Base-by-base conservation (phyloP, 2,797 vertebrate species). In the Fundulus diaphanus region DNA sequence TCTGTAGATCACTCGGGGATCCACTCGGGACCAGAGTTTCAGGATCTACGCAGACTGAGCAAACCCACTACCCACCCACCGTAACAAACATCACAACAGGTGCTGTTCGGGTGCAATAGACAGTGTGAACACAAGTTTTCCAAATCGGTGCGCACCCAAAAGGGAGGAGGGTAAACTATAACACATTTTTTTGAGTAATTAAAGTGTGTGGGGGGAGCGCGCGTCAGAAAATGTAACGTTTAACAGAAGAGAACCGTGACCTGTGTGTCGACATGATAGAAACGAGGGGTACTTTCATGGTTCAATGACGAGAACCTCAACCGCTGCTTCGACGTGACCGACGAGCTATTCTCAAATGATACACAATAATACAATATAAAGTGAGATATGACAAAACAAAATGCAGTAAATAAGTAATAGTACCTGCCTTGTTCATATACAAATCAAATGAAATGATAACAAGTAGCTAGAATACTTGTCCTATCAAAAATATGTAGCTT, bases 401-500 rank as follows among this genome's bases (percentile, higher is more conserved):
- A 90, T 93, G 89, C 87, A 87, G 90, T 92, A 91, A 65, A 92
- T 91, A 92, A 90, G 89, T 90, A 91, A 90, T 92, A 93, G 93
- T 94, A 94, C 92, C 92, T 92, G 91, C 89, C 91, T 92, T 92
- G 90, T 90, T 93, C 90, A 93, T 92, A 93, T 80, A 93, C 80
- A 88, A 91, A 86, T 91, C 88, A 91, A 92, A 94, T 84, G 89
- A 95, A 95, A 94, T 94, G 95, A 94, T 86, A 92, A 95, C 95
- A 96, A 94, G 92, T 93, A 93, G 91, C 94, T 94, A 95, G 80
- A 88, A 87, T 92, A 94, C 94, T 94, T 92, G 92, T 94, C 92
- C 95, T 96, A 96, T 95, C 94, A 96, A 96, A 96, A 97, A 96
- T 94, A 96, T 93, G 94, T 96, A 95, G 96, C 95, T 96, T 96